phyloP scores from a whole-genome alignment of 2,797 vertebrate genomes.

The Falco naumanni region DNA sequence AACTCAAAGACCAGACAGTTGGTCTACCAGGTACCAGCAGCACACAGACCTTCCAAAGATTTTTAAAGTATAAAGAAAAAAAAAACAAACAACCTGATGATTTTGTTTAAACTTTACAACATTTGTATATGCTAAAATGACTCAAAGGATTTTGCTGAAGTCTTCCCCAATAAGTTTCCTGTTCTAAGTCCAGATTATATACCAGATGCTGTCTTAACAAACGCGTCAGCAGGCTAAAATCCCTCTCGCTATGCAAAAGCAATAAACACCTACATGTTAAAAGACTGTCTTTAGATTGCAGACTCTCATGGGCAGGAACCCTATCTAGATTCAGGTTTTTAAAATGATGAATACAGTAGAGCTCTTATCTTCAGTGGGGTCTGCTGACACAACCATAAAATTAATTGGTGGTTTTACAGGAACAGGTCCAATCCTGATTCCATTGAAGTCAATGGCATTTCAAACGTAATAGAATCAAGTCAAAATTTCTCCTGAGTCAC shows the following conservation, averaged over 20 bases:
- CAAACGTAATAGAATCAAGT: neutral
- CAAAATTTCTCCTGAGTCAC: constrained; percentile 31
- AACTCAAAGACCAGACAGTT: neutral
- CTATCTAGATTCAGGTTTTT: constrained; percentile 11
- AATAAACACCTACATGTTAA: neutral
- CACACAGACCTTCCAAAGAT: neutral
- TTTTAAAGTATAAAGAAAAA: neutral
- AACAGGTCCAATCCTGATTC: constrained; percentile 10
- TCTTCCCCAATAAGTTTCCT: neutral
- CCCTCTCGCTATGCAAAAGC: neutral
- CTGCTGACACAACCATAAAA: constrained; percentile 36
- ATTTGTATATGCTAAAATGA: neutral
- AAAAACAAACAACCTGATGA: accelerated
- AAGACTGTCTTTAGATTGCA: neutral
- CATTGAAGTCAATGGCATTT: neutral
- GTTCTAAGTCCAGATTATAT: neutral
- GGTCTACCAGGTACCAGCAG: neutral
- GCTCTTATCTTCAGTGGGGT: constrained; percentile 28
- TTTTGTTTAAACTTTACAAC: neutral
- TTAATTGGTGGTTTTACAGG: constrained; percentile 27
- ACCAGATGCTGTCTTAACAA: neutral
- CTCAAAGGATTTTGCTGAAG: neutral
- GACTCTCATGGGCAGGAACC: neutral
- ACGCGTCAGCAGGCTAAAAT: neutral
- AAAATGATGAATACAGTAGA: neutral